phyloP scores from a whole-genome alignment of 2,113 vertebrate genomes.

The Pollachius pollachius region DNA sequence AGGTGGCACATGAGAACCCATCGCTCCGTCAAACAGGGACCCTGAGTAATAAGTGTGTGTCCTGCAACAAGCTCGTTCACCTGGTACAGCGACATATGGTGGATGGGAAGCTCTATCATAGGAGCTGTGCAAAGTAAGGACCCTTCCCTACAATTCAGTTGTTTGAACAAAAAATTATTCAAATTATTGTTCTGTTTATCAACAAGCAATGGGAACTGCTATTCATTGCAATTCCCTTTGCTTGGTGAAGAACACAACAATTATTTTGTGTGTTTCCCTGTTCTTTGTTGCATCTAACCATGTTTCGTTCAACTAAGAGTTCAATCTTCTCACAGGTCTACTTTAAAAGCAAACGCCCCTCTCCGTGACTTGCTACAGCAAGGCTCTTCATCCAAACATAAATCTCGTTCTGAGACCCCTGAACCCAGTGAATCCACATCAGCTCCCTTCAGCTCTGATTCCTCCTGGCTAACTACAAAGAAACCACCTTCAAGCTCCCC shows the following conservation, averaged over 20 bases:
- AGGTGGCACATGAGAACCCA: constrained; percentile 35
- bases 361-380: constrained; percentile 33
- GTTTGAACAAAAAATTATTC: too few relatives aligned
- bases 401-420: constrained; percentile 12
- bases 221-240: too few relatives aligned
- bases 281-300: too few relatives aligned
- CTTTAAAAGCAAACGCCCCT: constrained; percentile 8
- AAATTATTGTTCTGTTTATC: background rate
- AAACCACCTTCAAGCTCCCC: constrained; percentile 33
- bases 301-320: background rate
- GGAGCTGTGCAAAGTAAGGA: constrained; percentile 90
- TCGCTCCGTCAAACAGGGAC: constrained; percentile 46
- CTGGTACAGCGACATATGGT: constrained; percentile 90
- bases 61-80: constrained; percentile 85
- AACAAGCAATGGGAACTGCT: background rate
- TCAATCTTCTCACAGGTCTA: constrained; percentile 33
- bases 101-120: constrained; percentile 90
- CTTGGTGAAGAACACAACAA: too few relatives aligned
- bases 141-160: background rate
- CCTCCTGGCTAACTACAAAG: constrained; percentile 29
- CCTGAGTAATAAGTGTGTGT: constrained; percentile 78
- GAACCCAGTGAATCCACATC: constrained; percentile 25
- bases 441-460: constrained; percentile 31
- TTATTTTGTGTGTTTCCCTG: too few relatives aligned
- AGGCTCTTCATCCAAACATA: constrained; percentile 34